Conservation (phyloP, 2,113 vertebrate species). For the Anseranas semipalmata region DNA sequence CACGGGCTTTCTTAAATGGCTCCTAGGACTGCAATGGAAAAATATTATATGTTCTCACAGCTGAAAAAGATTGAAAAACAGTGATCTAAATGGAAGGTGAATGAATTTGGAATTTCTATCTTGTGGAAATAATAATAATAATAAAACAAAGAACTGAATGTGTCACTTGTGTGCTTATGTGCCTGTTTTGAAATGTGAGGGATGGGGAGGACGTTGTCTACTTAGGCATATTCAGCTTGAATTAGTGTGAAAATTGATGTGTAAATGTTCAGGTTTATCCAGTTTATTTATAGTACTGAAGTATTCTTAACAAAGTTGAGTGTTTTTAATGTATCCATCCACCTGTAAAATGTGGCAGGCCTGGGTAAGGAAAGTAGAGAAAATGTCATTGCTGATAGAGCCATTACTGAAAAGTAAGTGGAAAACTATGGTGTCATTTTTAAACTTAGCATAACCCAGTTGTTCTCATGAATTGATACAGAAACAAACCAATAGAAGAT, state of each 20-base stretch:
- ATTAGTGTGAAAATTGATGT: background rate
- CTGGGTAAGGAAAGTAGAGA: background rate
- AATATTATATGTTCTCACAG: background rate
- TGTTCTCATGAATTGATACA: background rate
- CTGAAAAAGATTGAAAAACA: background rate
- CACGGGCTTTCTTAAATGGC: background rate
- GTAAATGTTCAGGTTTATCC: background rate
- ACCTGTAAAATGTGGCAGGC: background rate
- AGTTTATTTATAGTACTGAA: background rate
- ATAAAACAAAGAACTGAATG: rapidly evolving
- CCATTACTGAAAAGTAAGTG: background rate
- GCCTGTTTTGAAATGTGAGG: background rate
- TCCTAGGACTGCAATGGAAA: background rate
- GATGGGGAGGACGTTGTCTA: background rate
- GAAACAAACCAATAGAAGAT: too few relatives aligned
- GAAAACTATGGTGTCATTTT: too few relatives aligned
- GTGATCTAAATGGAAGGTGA: background rate
- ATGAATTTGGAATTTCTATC: background rate
- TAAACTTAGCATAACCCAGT: background rate
- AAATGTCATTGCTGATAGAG: background rate
- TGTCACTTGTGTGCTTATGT: background rate
- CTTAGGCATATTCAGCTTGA: background rate
- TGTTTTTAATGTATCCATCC: background rate
- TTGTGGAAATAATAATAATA: background rate
- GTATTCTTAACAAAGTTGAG: background rate